Evolutionary conservation across 2,888 invertebrate genomes (phyloP), one percentile per base, ranked within the genome.

Genomic region (Perizoma affinitatum): DNA sequence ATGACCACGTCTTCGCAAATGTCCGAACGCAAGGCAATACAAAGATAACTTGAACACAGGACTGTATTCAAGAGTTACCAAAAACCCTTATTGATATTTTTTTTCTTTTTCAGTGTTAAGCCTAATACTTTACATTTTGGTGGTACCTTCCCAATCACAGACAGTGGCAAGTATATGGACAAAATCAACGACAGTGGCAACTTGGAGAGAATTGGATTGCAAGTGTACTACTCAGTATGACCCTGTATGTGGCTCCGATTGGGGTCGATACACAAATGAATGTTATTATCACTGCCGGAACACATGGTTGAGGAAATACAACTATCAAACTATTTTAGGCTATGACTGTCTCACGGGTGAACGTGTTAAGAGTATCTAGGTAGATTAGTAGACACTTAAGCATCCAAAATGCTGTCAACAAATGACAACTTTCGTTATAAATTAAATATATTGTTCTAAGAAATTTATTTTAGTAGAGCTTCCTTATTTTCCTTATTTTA

Each of bases 141-240:
- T 52, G 10, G 6, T 33, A 8, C 41, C 50, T 6, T 44, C 67
- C 1, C 43, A 58, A 5, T 50, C 49, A 0, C 58, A 62, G 3
- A 45, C 52, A 10, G 46, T 60, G 11, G 8, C 49, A 5, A 22
- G 22, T 22, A 2, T 22, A 22, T 22, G 22, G 22, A 22, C 22
- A 22, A 22, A 22, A 22, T 22, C 22, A 22, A 22, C 61, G 0
- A 41, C 9, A 41, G 33, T 40, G 9, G 58, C 70, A 0, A 5
- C 5, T 0, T 82, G 78, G 80, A 63, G 58, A 0, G 69, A 68
- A 47, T 1, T 58, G 7, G 57, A 71, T 4, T 82, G 82, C 54
- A 1, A 0, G 0, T 86, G 83, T 60, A 82, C 84, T 0, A 6
- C 58, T 0, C 69, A 84, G 43, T 84, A 85, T 52, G 64, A 78